Percentiles rank a stretch among this genome's conserved stretches.
phyloP scores from a whole-genome alignment of 1,140 invertebrate genomes.

The Fopius arisanus region DNA sequence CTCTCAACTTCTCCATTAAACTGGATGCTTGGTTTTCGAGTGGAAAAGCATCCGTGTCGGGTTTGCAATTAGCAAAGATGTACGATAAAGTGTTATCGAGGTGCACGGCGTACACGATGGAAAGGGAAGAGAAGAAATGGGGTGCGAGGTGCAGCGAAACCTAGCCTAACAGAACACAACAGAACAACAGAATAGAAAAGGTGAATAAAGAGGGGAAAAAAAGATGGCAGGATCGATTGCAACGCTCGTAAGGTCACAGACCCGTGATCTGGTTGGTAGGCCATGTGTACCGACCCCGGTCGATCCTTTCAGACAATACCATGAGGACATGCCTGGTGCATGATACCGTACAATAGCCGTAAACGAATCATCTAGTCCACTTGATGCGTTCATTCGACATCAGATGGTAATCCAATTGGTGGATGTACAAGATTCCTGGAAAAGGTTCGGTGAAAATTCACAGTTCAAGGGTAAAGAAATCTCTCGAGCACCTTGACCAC shows the following conservation, averaged over 20 bases:
- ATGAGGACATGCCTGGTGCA: background rate
- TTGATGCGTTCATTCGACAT: background rate
- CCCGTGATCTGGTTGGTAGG: slow-evolving; percentile 59
- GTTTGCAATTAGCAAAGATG: slow-evolving; percentile 32
- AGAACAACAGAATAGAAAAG: slow-evolving; percentile 35
- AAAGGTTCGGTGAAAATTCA: background rate
- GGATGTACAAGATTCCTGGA: background rate
- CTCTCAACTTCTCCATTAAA: slow-evolving; percentile 5
- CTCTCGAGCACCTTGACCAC: background rate
- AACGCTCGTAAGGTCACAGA: slow-evolving; percentile 55
- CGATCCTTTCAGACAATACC: slow-evolving; percentile 42
- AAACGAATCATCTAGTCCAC: background rate
- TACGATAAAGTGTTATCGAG: slow-evolving; percentile 28
- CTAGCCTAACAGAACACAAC: slow-evolving; percentile 29
- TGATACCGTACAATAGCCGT: background rate
- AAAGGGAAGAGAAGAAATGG: background rate
- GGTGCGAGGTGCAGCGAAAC: slow-evolving; percentile 7
- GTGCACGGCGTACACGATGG: slow-evolving; percentile 7
- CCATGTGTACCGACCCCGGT: slow-evolving; percentile 55
- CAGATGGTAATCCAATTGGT: background rate
- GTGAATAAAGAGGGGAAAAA: slow-evolving; percentile 38
- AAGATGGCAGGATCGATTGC: slow-evolving; percentile 57
- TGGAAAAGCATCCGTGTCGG: background rate
- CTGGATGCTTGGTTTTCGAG: slow-evolving; percentile 5
- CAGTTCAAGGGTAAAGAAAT: background rate